Evolutionary conservation across 1,140 invertebrate genomes (phyloP), one percentile per base, ranked within the genome.

Genomic region (Arctopsyche grandis): DNA sequence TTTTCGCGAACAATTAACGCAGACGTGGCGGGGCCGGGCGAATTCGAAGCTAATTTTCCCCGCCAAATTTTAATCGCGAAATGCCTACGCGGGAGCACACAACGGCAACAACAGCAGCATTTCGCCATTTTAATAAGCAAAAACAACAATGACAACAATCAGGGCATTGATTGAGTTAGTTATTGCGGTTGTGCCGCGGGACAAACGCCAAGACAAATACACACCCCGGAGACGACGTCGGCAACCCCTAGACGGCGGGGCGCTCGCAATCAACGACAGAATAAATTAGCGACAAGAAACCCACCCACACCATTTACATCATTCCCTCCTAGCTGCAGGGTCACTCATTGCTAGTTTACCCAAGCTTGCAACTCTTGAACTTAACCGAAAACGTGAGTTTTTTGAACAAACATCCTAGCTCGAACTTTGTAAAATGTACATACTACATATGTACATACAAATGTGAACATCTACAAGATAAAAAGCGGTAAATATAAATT

Each of bases 111-210:
- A 16, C 16, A 52, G 48, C 48, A 52, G 4, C 16, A 52, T 52
- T 52, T 52, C 16, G 10, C 16, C 24, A 12, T 26, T 29, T 56
- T 26, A 56, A 56, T 74, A 24, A 56, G n/a, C 71, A n/a, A 74
- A 74, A 74, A 22, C 46, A 56, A 74, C 71, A 43, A 74, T 24
- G 71, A 74, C 38, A 74, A 74, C 71, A 74, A 74, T 74, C 48
- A 48, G 44, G 22, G 24, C 71, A 74, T 73, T 73, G 69, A 74
- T 74, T 74, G 71, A 46, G 46, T 74, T 74, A 74, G 71, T 22
- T 44, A 70, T 70, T 70, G 26, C 16, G 16, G 48, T 14, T 12
- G 10, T 43, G 69, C 71, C 46, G 44, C 7, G 22, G 48, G 21
- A 66, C 63, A 26, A 66, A 26, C 24, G 22, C 9, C 22, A 48